Conservation (phyloP, 2,113 vertebrate species). For the Athene cunicularia region DNA sequence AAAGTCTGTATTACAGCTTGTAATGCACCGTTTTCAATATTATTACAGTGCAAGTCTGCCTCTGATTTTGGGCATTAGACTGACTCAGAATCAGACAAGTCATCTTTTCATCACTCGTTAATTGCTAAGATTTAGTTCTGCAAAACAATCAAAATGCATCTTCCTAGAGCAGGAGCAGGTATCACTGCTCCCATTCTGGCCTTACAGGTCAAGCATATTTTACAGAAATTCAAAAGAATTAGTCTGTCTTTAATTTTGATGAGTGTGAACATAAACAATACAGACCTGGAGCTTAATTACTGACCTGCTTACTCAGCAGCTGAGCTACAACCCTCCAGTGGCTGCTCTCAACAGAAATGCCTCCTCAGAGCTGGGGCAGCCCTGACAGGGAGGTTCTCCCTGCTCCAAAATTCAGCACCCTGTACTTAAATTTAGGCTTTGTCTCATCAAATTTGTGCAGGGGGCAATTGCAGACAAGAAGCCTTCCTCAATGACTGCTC, state of each 20-base stretch:
- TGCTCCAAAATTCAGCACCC: not conserved
- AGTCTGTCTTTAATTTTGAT: not conserved
- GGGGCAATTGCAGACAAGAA: not conserved
- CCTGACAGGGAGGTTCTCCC: not conserved
- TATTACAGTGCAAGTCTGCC: not conserved
- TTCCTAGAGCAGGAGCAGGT: not conserved
- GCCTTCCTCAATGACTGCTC: not conserved
- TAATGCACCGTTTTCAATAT: not conserved
- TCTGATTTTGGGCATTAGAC: not conserved
- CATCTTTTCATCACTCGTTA: not conserved
- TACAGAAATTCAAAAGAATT: not conserved
- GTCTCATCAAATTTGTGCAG: not conserved
- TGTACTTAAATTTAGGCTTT: not conserved
- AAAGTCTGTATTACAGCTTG: not conserved
- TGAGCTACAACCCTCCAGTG: not conserved
- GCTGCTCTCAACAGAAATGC: not conserved
- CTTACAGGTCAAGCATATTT: not conserved
- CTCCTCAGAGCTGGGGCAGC: not conserved
- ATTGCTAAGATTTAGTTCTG: not conserved
- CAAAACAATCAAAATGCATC: not conserved
- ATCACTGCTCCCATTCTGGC: not conserved
- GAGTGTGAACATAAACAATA: not conserved
- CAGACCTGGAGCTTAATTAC: not conserved
- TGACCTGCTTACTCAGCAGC: not conserved
- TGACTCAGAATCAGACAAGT: not conserved